Base-by-base conservation (phyloP, 2,888 invertebrate genomes). In the Leptinotarsa peninsularis region DNA sequence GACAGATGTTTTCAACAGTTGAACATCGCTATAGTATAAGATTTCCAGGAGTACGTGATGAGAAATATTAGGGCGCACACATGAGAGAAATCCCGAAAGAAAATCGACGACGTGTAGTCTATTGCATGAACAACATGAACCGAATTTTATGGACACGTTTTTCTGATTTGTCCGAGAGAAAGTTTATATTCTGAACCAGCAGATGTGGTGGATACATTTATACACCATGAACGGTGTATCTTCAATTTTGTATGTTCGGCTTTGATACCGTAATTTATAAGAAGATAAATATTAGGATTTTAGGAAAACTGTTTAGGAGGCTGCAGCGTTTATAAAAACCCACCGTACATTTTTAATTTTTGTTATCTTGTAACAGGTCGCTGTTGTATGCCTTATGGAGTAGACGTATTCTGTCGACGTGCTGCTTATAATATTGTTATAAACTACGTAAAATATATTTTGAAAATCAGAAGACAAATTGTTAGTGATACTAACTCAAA, bases 1-100 rank as follows among this genome's bases (percentile, higher is more conserved):
- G 75, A 72, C 77, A 77, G 72, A 72, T 77, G 77, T 75, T 77
- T 70, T 74, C 75, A 72, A 70, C 72, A 77, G 77, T 77, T 77
- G 72, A 77, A 72, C 77, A 77, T 75, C 74, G 76, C 76, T 63
- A 71, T 76, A 74, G 70, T 72, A 49, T 74, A 69, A 77, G 77
- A 77, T 74, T 75, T 75, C 72, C 50, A 3, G 67, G 72, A 54
- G 70, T 72, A 77, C 77, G 77, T 77, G 77, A 77, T 68, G 67
- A 43, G 77, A 74, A 77, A 77, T 33, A 54, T 33, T 43, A 69
- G 63, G 21, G 63, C 54, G 71, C n/a, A 71, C 49, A 50, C 72
- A 75, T 49, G 66, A 68, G 49, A 56, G 67, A 75, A 72, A 75
- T 75, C 50, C 15, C 67, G 50, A 67, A 67, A 49, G 67, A 67